These are phyloP conservation scores for Mesopsocus fuscifrons DNA, from an alignment of 2,888 invertebrate genomes.

Conservation along the genomic window DNA sequence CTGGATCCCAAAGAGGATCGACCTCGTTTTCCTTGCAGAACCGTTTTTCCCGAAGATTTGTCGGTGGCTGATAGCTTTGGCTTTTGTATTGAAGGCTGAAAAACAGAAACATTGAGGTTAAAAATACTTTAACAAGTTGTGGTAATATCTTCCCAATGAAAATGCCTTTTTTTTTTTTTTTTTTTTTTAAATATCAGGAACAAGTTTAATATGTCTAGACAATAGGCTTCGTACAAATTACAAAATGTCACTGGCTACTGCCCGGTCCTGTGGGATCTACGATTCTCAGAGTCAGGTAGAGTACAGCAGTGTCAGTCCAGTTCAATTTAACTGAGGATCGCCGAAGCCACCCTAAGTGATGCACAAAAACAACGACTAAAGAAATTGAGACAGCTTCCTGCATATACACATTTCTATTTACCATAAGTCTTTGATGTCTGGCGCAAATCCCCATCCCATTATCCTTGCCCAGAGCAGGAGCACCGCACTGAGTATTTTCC, in stretches of 20 bases:
- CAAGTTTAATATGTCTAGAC: too few species aligned
- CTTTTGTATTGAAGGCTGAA: conserved; percentile 23
- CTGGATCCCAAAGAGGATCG: conserved; percentile 24
- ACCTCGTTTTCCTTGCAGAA: not conserved
- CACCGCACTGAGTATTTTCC: conserved; percentile 58
- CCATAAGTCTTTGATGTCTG: conserved; percentile 67
- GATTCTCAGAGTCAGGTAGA: too few species aligned
- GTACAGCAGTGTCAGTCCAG: too few species aligned
- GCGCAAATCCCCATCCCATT: conserved; percentile 70
- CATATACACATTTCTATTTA: too few species aligned
- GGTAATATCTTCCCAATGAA: too few species aligned
- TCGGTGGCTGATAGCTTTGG: conserved; percentile 49
- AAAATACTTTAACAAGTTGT: conserved; percentile 5
- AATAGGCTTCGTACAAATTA: too few species aligned
- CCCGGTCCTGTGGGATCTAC: too few species aligned
- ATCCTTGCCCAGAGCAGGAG: conserved; percentile 56
- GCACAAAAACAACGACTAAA: too few species aligned
- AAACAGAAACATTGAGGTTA: not conserved
- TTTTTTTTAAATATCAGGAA: conserved; percentile 11
- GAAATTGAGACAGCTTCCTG: too few species aligned
- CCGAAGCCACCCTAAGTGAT: too few species aligned
- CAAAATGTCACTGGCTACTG: too few species aligned
- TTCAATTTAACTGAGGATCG: too few species aligned
- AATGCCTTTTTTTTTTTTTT: not conserved
- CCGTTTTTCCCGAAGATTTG: conserved; percentile 25